Base-by-base conservation (phyloP, 2,888 invertebrate genomes). In the Amphipoea lucens region DNA sequence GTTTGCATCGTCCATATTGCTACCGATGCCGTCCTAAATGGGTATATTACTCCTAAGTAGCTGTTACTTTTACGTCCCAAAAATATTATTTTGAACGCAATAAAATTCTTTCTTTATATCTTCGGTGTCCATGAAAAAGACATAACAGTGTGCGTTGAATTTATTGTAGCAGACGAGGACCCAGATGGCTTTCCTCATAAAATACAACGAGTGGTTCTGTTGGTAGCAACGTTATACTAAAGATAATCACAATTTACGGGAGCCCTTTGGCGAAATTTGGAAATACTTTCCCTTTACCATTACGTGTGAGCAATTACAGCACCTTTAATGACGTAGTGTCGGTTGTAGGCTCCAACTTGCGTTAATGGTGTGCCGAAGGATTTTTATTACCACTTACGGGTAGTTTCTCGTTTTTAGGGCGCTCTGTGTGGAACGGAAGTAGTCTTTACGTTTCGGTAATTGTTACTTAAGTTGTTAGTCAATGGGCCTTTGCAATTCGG, bases 191-290 rank as follows among this genome's bases (percentile, higher is more conserved):
- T 93, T 93, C 89, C 96, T 95, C 96, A 95, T 96, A 96, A 96
- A 96, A 96, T 96, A 96, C 94, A 92, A 94, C 92, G 94, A 96
- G 96, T 95, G 95, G 95, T 94, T 94, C 94, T 95, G 94, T 93
- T 94, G 93, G 94, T 95, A 94, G 92, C 94, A 93, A 92, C 93
- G 94, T 92, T 93, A 92, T 96, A 96, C 96, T 96, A 95, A 95
- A 96, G 96, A 96, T 97, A 96, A 97, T 96, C 96, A 96, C 95
- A 96, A 97, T 96, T 97, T 97, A 96, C 96, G 93, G 94, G 92
- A 91, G 93, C 93, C 95, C 93, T 94, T 94, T 92, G 90, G 89
- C 88, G 88, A 91, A 93, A 92, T 94, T 95, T 92, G 91, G 92
- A 91, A 94, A 94, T 93, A 93, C 92, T 94, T 94, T 94, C 91